These are phyloP conservation scores for Cacatua alba DNA, from an alignment of 2,113 vertebrate species.

Conservation along the genomic window DNA sequence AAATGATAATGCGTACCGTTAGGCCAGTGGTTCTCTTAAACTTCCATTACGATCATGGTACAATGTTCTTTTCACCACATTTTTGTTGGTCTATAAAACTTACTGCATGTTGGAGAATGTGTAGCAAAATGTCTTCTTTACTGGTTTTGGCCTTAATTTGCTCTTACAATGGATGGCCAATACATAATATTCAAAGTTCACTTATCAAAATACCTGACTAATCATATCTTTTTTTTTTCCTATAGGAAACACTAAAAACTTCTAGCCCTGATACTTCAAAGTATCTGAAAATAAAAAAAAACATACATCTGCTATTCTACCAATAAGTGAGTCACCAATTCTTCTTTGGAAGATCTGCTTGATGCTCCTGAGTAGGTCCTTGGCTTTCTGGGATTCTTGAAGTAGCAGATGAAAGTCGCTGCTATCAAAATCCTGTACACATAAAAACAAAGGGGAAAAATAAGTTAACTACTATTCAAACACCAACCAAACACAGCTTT, in stretches of 20 bases:
- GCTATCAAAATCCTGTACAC: conserved; percentile 66
- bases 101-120: not conserved
- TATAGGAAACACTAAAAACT: not conserved
- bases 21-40: not conserved
- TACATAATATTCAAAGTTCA: not conserved
- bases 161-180: not conserved
- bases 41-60: not conserved
- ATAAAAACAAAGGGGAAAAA: not conserved
- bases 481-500: not conserved
- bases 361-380: conserved; percentile 64
- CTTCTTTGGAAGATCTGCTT: conserved; percentile 54
- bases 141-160: not conserved
- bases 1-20: not conserved
- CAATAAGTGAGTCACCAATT: conserved; percentile 19
- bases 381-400: conserved; percentile 75
- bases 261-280: not conserved
- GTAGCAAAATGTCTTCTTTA: not conserved
- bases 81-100: not conserved
- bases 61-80: not conserved
- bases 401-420: conserved; percentile 74
- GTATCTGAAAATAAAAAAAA: not conserved
- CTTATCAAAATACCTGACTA: not conserved
- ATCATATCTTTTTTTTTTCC: not conserved
- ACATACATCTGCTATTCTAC: conserved; percentile 65
- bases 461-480: not conserved